These are phyloP conservation scores for Apogon talboti DNA, from an alignment of 2,797 vertebrate species.

Conservation along the genomic window DNA sequence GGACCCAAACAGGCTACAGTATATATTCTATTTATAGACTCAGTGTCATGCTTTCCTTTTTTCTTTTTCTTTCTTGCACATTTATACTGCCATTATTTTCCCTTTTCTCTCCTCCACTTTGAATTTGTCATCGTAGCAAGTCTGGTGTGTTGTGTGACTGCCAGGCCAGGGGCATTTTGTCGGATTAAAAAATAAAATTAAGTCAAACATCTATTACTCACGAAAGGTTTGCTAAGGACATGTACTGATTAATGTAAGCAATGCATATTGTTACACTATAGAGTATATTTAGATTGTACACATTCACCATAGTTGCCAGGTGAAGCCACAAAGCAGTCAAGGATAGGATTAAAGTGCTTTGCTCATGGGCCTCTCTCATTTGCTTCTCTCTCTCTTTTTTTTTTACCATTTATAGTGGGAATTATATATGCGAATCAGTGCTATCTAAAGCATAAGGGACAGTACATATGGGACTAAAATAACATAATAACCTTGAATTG, in stretches of 20 bases:
- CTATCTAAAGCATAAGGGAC: neutral
- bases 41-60: slow-evolving; percentile 63
- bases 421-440: neutral
- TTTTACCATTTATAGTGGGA: neutral
- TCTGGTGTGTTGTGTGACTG: slow-evolving; percentile 33
- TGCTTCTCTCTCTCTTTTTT: neutral
- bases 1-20: slow-evolving; percentile 64
- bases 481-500: neutral
- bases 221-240: slow-evolving; percentile 39
- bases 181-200: slow-evolving; percentile 38
- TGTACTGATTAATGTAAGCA: slow-evolving; percentile 24
- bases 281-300: slow-evolving; percentile 5
- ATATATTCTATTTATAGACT: slow-evolving; percentile 77
- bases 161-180: slow-evolving; percentile 38
- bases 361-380: neutral
- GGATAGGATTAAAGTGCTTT: slow-evolving; percentile 8
- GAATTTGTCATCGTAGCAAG: slow-evolving; percentile 32
- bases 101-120: slow-evolving; percentile 41
- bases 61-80: slow-evolving; percentile 46
- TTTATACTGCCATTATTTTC: slow-evolving; percentile 59
- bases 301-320: neutral
- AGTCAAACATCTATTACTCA: slow-evolving; percentile 34
- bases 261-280: slow-evolving; percentile 5
- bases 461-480: neutral
- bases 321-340: neutral